Evolutionary conservation across 2,888 invertebrate genomes (phyloP).

Genomic region (Melanargia galathea): DNA sequence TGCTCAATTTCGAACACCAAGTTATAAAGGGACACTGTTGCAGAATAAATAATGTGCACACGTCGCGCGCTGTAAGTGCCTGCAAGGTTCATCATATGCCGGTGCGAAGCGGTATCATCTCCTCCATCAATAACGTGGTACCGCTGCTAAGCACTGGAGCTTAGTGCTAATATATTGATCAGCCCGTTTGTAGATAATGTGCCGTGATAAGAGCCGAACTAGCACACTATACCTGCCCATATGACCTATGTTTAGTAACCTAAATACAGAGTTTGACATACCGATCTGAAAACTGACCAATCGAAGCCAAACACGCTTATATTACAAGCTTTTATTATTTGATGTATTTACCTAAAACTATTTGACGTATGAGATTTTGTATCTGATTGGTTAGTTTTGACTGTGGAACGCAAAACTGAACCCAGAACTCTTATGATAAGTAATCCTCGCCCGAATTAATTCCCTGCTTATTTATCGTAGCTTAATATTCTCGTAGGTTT

Average conservation of each 20-base stretch:
- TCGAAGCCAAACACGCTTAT: not conserved
- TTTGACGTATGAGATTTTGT: too few relatives aligned
- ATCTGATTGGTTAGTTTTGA: too few relatives aligned
- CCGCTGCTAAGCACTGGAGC: constrained; percentile 60
- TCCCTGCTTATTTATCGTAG: too few relatives aligned
- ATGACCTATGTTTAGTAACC: constrained; percentile 1
- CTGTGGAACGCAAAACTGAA: too few relatives aligned
- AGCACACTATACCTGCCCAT: not conserved
- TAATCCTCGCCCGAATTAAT: too few relatives aligned
- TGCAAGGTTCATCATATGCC: constrained; percentile 25
- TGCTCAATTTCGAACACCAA: constrained; percentile 13
- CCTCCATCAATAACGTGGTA: constrained; percentile 54
- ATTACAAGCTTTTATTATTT: too few relatives aligned
- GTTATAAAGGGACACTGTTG: constrained; percentile 1
- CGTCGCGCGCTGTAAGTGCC: constrained; percentile 14
- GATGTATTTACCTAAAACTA: too few relatives aligned
- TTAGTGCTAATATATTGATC: constrained; percentile 62
- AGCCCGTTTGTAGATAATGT: constrained; percentile 58
- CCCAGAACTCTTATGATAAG: too few relatives aligned
- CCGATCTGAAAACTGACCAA: not conserved
- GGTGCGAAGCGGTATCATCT: constrained; percentile 41
- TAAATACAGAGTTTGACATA: not conserved
- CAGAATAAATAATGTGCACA: constrained; percentile 23
- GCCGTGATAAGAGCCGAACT: constrained; percentile 17
- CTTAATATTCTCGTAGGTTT: not conserved